These are phyloP conservation scores for Bos javanicus DNA, from an alignment of 2,113 vertebrate genomes.

Conservation along the genomic window DNA sequence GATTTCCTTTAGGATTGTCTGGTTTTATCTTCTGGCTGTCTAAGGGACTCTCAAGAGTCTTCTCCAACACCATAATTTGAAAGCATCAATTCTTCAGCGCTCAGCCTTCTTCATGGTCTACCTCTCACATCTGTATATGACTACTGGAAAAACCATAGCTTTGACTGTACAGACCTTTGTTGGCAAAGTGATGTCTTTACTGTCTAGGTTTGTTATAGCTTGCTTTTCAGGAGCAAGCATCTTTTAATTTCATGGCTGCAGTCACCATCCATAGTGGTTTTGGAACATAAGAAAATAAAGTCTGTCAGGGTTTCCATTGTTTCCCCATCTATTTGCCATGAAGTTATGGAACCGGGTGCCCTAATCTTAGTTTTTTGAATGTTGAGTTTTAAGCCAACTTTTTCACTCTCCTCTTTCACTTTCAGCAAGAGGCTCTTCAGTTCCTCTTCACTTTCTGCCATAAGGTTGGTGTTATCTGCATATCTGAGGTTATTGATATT, in stretches of 20 bases:
- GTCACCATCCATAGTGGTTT: not conserved
- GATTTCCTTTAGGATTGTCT: not conserved
- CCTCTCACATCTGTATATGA: not conserved
- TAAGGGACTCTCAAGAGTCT: not conserved
- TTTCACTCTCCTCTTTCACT: not conserved
- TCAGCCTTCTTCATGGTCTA: not conserved
- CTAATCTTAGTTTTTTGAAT: not conserved
- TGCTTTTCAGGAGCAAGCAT: not conserved
- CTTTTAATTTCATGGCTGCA: not conserved
- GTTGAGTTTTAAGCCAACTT: not conserved
- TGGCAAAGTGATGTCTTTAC: not conserved
- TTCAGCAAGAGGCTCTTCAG: not conserved
- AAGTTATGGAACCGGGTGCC: rapidly evolving
- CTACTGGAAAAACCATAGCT: not conserved
- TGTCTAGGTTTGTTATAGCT: not conserved
- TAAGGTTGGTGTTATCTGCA: not conserved
- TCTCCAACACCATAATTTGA: not conserved
- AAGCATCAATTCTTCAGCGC: not conserved
- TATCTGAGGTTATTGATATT: not conserved
- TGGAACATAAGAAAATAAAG: not conserved
- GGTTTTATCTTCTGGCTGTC: not conserved
- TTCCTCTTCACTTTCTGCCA: not conserved
- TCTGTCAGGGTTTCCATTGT: not conserved
- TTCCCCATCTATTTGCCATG: not conserved
- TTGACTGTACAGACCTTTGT: not conserved